phyloP scores from a whole-genome alignment of 2,888 invertebrate genomes.

The Agriotes lineatus region DNA sequence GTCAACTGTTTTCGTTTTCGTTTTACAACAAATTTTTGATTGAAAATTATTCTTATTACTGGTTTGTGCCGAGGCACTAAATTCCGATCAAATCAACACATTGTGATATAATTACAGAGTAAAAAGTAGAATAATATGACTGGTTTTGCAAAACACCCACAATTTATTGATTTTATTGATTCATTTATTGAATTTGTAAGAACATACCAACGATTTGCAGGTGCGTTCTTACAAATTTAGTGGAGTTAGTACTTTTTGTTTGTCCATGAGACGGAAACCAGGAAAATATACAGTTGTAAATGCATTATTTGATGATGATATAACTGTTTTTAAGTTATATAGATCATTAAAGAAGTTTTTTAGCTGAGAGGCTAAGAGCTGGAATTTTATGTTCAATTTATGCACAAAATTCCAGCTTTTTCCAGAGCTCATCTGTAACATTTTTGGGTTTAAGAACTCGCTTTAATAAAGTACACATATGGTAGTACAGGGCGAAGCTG shows the following conservation, averaged over 20 bases:
- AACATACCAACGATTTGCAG: not conserved
- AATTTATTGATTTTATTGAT: not conserved
- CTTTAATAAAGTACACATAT: too few species aligned
- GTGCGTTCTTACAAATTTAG: conserved; percentile 1
- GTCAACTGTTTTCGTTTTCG: too few species aligned
- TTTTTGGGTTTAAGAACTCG: too few species aligned
- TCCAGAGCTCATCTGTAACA: not conserved
- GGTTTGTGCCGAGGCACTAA: too few species aligned
- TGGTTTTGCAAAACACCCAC: not conserved
- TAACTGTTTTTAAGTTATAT: not conserved
- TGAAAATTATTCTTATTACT: too few species aligned
- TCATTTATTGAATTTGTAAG: not conserved
- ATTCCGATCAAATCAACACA: too few species aligned
- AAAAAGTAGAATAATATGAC: too few species aligned
- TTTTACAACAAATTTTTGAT: too few species aligned
- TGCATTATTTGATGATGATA: conserved; percentile 3
- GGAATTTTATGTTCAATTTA: not conserved
- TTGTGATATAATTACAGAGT: too few species aligned
- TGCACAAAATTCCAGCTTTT: not conserved
- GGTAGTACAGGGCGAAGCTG: conserved; percentile 43
- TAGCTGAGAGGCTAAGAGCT: not conserved
- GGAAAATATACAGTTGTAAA: conserved; percentile 44
- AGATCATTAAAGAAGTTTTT: not conserved
- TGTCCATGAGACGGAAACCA: conserved; percentile 11
- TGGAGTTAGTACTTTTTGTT: not conserved